These are phyloP conservation scores for Eretmocerus hayati DNA, from an alignment of 2,888 invertebrate genomes.

Conservation along the genomic window DNA sequence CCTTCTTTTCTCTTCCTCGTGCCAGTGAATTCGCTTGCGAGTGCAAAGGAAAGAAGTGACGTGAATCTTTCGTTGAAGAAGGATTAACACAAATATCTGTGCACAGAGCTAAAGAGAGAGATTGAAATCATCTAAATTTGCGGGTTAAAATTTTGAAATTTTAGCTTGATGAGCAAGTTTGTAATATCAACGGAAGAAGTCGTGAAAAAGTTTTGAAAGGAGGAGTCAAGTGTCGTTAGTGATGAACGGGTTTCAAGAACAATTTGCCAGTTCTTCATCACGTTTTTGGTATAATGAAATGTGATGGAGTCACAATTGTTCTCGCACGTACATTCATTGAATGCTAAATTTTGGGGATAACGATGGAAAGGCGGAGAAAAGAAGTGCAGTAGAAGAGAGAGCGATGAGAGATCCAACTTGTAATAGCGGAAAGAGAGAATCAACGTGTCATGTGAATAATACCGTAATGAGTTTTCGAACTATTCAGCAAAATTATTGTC, in stretches of 20 bases:
- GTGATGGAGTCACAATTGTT: conserved; percentile 35
- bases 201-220: too few species aligned
- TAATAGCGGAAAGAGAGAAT: conserved; percentile 16
- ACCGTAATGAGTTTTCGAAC: conserved; percentile 13
- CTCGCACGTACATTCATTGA: conserved; percentile 36
- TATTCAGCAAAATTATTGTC: conserved; percentile 21
- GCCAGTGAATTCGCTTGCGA: conserved; percentile 6
- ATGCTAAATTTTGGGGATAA: background rate
- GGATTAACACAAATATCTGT: too few species aligned
- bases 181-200: too few species aligned
- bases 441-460: conserved; percentile 20
- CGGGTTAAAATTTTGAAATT: too few species aligned
- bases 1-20: conserved; percentile 12
- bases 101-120: too few species aligned
- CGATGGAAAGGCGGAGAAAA: conserved; percentile 31
- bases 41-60: conserved; percentile 15
- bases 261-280: too few species aligned
- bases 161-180: too few species aligned
- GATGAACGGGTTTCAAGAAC: too few species aligned
- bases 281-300: too few species aligned
- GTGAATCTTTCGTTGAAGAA: conserved; percentile 7
- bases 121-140: too few species aligned
- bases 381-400: conserved; percentile 32
- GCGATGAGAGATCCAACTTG: conserved; percentile 15
- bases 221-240: too few species aligned